phyloP scores from a whole-genome alignment of 2,797 vertebrate species.

The Syncerus caffer region DNA sequence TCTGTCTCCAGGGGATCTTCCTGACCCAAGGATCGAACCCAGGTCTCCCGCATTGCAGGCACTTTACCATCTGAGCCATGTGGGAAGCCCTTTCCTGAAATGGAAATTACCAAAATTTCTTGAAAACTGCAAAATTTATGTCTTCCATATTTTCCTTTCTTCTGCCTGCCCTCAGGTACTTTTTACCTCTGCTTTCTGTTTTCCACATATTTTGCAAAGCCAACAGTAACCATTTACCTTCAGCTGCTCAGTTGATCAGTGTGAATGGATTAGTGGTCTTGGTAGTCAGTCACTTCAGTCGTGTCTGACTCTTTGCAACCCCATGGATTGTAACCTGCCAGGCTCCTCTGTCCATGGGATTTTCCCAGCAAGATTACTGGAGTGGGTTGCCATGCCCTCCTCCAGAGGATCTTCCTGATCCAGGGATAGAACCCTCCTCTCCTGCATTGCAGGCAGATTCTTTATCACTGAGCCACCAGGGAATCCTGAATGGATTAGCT shows the following conservation, averaged over 20 bases:
- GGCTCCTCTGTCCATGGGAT: background rate
- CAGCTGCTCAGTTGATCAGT: background rate
- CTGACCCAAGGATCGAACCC: background rate
- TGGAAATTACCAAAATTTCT: background rate
- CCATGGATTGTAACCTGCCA: fast-evolving
- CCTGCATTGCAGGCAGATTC: background rate
- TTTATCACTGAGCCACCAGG: background rate
- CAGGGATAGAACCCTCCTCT: background rate
- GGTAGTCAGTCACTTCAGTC: background rate
- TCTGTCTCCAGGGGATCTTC: background rate
- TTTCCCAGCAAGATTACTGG: background rate
- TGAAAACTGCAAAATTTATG: background rate
- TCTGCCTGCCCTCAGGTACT: background rate
- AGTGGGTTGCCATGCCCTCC: background rate
- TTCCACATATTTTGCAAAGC: background rate
- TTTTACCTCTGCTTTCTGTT: background rate
- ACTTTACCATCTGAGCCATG: background rate
- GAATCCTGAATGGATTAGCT: background rate
- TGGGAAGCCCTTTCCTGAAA: background rate
- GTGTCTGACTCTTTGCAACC: background rate
- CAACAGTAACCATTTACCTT: background rate
- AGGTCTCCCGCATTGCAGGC: background rate
- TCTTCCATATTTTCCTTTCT: background rate
- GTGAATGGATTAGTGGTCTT: background rate
- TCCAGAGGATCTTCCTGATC: background rate